These are phyloP conservation scores for Cinclus cinclus DNA, from an alignment of 2,113 vertebrate species.

Conservation along the genomic window DNA sequence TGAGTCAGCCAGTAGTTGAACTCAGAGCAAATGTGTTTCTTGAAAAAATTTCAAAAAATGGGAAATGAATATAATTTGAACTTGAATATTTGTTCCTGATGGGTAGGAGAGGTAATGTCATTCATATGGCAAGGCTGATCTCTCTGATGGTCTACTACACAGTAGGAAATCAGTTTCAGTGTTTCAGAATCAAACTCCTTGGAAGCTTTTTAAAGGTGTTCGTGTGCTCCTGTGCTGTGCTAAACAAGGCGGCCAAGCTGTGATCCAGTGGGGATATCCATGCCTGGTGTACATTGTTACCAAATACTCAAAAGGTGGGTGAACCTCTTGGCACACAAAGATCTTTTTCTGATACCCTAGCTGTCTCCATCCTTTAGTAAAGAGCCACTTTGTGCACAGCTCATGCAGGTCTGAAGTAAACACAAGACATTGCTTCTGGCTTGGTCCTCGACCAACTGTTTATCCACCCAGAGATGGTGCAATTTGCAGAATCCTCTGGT, in stretches of 20 bases:
- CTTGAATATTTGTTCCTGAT: not conserved
- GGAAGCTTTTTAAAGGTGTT: not conserved
- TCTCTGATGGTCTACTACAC: not conserved
- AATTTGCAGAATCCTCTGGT: not conserved
- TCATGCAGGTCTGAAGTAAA: not conserved
- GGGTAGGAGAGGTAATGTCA: not conserved
- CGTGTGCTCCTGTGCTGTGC: not conserved
- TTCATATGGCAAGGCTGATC: not conserved
- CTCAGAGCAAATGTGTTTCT: not conserved
- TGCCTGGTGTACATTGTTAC: not conserved
- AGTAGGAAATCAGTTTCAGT: not conserved
- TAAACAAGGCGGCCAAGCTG: rapidly evolving
- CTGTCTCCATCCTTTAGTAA: not conserved
- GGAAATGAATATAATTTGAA: not conserved
- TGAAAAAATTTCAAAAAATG: not conserved
- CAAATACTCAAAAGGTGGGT: not conserved
- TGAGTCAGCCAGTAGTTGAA: not conserved
- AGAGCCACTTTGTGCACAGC: not conserved
- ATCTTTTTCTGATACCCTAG: not conserved
- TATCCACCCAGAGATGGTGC: not conserved
- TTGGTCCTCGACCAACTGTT: not conserved
- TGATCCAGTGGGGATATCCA: rapidly evolving
- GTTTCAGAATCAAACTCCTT: not conserved
- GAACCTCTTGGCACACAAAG: not conserved
- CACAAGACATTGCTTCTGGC: not conserved